Conservation (phyloP, 2,113 vertebrate species). For the Colaptes auratus region DNA sequence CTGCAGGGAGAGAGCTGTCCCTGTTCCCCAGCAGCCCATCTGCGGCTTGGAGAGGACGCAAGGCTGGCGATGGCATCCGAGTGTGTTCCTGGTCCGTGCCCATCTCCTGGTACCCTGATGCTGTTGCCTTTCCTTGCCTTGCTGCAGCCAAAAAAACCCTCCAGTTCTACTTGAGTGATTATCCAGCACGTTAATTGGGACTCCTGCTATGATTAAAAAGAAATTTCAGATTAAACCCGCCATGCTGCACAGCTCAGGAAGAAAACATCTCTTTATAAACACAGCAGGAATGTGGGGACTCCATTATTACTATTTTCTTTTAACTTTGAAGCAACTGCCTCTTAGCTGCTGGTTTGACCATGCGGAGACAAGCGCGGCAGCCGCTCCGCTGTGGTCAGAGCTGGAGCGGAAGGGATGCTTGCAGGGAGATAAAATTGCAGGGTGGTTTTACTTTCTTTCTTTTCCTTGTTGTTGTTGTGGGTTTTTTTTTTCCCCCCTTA, state of each 20-base stretch:
- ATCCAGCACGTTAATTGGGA: slow-evolving; percentile 80
- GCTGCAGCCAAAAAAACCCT: slow-evolving; percentile 34
- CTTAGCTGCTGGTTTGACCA: slow-evolving; percentile 56
- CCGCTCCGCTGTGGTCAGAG: background rate
- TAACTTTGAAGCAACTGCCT: slow-evolving; percentile 67
- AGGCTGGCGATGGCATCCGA: rapidly evolving
- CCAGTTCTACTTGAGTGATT: slow-evolving; percentile 75
- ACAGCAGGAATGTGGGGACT: slow-evolving; percentile 70
- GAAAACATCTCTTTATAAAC: slow-evolving; percentile 80
- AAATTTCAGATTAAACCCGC: slow-evolving; percentile 81
- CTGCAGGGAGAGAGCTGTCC: background rate
- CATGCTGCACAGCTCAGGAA: slow-evolving; percentile 70
- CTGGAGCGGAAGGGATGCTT: background rate
- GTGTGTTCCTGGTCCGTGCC: background rate
- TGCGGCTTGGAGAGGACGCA: background rate
- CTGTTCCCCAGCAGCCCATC: rapidly evolving
- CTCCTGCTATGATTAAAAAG: slow-evolving; percentile 85
- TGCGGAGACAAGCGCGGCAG: slow-evolving; percentile 13
- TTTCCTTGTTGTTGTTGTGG: background rate
- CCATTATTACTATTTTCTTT: slow-evolving; percentile 61
- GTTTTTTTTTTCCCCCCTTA: background rate
- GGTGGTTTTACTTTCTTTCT: background rate
- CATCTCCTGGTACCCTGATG: background rate
- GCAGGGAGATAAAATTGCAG: slow-evolving; percentile 34
- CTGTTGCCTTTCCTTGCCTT: slow-evolving; percentile 30